Evolutionary conservation across 1,140 invertebrate genomes (phyloP).

Genomic region (Euwallacea similis): DNA sequence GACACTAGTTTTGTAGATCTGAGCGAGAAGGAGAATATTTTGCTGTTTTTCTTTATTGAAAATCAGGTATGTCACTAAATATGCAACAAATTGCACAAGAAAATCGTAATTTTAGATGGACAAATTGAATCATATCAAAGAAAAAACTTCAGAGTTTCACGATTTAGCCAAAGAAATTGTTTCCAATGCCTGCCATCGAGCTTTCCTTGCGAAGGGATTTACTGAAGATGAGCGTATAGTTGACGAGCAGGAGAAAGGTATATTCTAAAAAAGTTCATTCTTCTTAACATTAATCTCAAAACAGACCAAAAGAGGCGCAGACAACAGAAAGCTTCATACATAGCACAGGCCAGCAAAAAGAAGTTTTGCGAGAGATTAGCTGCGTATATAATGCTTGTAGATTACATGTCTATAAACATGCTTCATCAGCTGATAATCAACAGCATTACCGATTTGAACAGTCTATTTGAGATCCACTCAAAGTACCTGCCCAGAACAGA

Average conservation of each 20-base stretch:
- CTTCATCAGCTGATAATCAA: slow-evolving; percentile 67
- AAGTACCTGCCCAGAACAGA: slow-evolving; percentile 59
- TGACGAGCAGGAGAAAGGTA: slow-evolving; percentile 33
- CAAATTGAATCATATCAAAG: slow-evolving; percentile 58
- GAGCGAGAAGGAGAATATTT: slow-evolving; percentile 59
- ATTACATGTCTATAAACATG: slow-evolving; percentile 73
- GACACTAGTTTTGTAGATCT: slow-evolving; percentile 64
- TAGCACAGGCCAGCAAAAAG: slow-evolving; percentile 78
- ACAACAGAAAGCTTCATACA: slow-evolving; percentile 73
- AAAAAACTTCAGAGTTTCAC: slow-evolving; percentile 63
- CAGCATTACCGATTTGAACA: slow-evolving; percentile 64
- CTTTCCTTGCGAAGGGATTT: slow-evolving; percentile 73
- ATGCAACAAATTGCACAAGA: neutral
- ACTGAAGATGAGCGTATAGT: slow-evolving; percentile 47
- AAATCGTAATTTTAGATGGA: slow-evolving; percentile 53
- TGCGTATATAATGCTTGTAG: slow-evolving; percentile 73
- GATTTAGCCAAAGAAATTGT: slow-evolving; percentile 65
- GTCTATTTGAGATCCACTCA: slow-evolving; percentile 62
- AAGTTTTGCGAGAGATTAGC: slow-evolving; percentile 71
- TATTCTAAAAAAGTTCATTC: neutral
- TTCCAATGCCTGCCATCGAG: slow-evolving; percentile 69
- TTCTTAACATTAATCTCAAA: neutral
- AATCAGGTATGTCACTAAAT: slow-evolving; percentile 58
- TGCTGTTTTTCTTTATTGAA: slow-evolving; percentile 69
- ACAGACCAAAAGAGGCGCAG: slow-evolving; percentile 35